These are phyloP conservation scores for Dioctria linearis DNA, from an alignment of 2,888 invertebrate genomes.

Conservation along the genomic window DNA sequence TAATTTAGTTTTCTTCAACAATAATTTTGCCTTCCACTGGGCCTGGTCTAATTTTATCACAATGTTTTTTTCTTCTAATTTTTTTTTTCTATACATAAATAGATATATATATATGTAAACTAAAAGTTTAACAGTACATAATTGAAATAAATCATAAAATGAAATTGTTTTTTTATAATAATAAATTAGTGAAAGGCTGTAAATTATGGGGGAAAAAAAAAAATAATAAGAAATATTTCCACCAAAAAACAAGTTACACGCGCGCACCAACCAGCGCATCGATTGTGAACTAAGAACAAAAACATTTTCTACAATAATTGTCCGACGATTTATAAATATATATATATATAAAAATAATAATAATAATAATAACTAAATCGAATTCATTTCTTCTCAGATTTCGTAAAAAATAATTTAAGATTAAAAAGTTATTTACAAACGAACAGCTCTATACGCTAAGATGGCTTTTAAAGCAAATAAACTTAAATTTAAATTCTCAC, in stretches of 20 bases:
- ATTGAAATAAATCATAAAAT: no score
- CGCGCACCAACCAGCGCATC: neutral
- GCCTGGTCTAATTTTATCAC: no score
- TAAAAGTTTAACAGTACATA: no score
- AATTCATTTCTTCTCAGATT: neutral
- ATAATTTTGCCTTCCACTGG: no score
- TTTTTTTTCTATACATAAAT: no score
- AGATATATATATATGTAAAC: no score
- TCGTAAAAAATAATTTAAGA: constrained; percentile 48
- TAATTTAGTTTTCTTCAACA: no score
- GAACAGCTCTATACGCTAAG: constrained; percentile 42
- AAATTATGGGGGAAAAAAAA: no score
- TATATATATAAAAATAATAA: no score
- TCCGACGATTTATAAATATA: neutral
- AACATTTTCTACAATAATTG: constrained; percentile 33
- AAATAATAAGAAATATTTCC: neutral
- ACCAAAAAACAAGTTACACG: constrained; percentile 40
- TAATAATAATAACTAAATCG: neutral
- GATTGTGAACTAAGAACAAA: constrained; percentile 22
- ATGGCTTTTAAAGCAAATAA: constrained; percentile 50
- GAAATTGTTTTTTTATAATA: no score
- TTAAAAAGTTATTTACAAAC: constrained; percentile 44
- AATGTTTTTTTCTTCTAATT: no score
- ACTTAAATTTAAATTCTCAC: constrained; percentile 50
- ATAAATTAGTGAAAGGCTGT: no score